Evolutionary conservation across 2,113 vertebrate genomes (phyloP).

Genomic region (Sorex araneus): DNA sequence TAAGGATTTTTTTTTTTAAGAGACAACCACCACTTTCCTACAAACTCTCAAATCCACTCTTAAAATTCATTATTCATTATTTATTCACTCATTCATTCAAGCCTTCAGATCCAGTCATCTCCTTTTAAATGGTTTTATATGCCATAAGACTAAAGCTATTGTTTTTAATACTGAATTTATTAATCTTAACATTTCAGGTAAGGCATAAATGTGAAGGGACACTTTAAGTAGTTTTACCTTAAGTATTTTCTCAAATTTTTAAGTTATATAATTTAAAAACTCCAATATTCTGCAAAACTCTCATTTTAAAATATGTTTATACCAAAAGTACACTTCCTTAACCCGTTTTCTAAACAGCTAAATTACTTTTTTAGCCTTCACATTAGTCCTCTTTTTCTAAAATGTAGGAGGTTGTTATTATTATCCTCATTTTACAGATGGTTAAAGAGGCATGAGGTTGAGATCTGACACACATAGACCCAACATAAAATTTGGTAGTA

Average conservation of each 20-base stretch:
- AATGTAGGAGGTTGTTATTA: constrained; percentile 22
- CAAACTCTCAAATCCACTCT: not conserved
- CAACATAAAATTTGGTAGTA: constrained; percentile 32
- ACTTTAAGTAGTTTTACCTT: not conserved
- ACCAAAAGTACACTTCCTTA: not conserved
- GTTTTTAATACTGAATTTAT: not conserved
- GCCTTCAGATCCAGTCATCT: not conserved
- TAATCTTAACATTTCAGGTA: not conserved
- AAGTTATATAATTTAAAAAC: too few relatives aligned
- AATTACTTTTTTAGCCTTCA: not conserved
- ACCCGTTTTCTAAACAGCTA: constrained; percentile 38
- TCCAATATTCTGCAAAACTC: not conserved
- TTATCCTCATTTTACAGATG: constrained; percentile 56
- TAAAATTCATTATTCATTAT: not conserved
- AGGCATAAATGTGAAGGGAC: not conserved
- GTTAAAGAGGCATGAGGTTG: constrained; percentile 11
- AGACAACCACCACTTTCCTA: not conserved
- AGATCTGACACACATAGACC: not conserved
- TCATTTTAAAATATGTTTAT: not conserved
- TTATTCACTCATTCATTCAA: not conserved
- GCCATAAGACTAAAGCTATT: not conserved
- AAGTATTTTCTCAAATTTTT: constrained; percentile 26
- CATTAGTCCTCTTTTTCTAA: not conserved
- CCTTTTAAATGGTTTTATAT: not conserved
- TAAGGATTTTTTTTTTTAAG: not conserved